Base-by-base conservation (phyloP, 1,140 invertebrate species). In the Streblospio benedicti region DNA sequence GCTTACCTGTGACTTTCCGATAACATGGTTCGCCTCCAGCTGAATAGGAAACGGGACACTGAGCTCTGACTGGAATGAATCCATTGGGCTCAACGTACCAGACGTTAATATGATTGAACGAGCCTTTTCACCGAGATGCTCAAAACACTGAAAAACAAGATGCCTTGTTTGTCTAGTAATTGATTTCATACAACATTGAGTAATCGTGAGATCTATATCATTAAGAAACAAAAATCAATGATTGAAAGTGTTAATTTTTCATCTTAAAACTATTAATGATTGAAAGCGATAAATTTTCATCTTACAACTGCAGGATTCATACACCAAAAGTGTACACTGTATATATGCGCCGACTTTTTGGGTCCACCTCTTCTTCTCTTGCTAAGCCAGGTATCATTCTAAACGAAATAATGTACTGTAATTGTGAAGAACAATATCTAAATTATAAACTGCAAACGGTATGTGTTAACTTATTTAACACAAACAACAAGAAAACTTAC, bases 11-110 rank as follows among this genome's bases (percentile, higher is more conserved):
- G 86, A 84, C 38, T 82, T 76, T 57, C 85, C 82, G 4, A 98
- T 87, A 61, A 97, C 91, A 75, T 99, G 96, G 4, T 89, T 87
- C 82, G 96, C 97, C 81, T 96, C 90, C 47, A 98, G 78, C 49
- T 83, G 82, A 63, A 95, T 84, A 23, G 86, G 85, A 73, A 87
- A 86, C 14, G 78, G 65, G 20, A 83, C 78, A 57, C 81, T 87
- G 63, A 98, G 83, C 81, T 97, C 93, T 14, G 86, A 85, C 67
- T 91, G 90, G 35, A 97, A 85, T 6, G 91, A 89, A 66, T 86
- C 84, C 2, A 99, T 76, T 0, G 96, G 96, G 12, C 93, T 89
- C 49, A 99, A 79, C 6, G 96, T 99, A 55, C 96, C 96, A 82
- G 93, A 97, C 2, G 96, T 97, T 51, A 99, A 79, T 60, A 99